Evolutionary conservation across 1,140 invertebrate species (phyloP).

Genomic region (Phymorhynchus buccinoides): DNA sequence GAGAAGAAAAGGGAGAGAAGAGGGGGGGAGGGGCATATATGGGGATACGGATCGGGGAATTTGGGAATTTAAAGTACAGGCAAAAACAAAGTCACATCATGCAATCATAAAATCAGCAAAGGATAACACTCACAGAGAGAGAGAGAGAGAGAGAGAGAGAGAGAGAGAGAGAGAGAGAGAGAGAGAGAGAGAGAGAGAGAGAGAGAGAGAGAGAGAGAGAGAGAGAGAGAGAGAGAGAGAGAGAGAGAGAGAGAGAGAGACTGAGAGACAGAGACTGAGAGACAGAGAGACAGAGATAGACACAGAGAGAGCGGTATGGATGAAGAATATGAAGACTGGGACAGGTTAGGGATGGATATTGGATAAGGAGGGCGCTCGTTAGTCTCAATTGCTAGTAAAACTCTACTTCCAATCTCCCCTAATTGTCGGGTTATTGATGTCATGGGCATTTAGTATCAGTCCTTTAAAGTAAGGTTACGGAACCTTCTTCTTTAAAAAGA

Average conservation of each 20-base stretch:
- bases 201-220: conserved; percentile 20
- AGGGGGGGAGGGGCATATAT: neutral
- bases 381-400: too few species aligned
- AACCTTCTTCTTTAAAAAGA: too few species aligned
- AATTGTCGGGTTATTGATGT: too few species aligned
- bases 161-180: neutral
- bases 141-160: neutral
- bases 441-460: too few species aligned
- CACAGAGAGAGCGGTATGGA: neutral
- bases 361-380: too few species aligned
- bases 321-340: too few species aligned
- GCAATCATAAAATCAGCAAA: too few species aligned
- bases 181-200: neutral
- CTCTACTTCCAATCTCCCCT: too few species aligned
- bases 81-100: neutral
- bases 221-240: conserved; percentile 7
- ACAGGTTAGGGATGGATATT: too few species aligned
- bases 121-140: neutral
- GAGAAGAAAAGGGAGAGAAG: neutral
- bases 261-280: neutral
- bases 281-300: neutral
- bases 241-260: neutral
- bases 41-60: neutral
- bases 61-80: neutral
- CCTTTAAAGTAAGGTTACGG: too few species aligned